Evolutionary conservation across 2,888 invertebrate genomes (phyloP).

Genomic region (Agrypnus murinus): DNA sequence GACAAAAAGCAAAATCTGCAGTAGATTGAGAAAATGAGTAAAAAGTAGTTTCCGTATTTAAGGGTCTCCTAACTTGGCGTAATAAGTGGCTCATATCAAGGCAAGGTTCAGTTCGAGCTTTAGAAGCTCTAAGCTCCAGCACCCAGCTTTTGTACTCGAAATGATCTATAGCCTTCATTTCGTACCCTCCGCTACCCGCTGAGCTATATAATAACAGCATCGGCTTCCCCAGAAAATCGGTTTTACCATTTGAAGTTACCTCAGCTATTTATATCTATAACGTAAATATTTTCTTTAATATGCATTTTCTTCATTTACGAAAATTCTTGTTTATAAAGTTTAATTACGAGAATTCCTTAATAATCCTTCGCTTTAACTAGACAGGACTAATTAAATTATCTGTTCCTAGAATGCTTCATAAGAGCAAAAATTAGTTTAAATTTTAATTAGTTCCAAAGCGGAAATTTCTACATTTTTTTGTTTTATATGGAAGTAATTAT

Average conservation of each 20-base stretch:
- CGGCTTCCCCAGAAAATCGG: conserved; percentile 58
- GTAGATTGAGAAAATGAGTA: conserved; percentile 33
- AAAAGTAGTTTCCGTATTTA: conserved; percentile 33
- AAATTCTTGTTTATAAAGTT: too few species aligned
- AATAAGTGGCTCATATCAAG: conserved; percentile 45
- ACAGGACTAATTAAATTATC: neutral
- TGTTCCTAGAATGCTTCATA: neutral
- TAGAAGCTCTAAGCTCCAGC: conserved; percentile 48
- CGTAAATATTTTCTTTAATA: too few species aligned
- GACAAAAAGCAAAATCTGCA: too few species aligned
- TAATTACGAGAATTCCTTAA: neutral
- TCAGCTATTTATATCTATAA: neutral
- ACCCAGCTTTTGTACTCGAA: conserved; percentile 65
- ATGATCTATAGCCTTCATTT: conserved; percentile 69
- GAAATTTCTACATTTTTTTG: too few species aligned
- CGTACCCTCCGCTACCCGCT: conserved; percentile 57
- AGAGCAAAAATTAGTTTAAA: conserved; percentile 10
- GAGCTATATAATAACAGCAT: conserved; percentile 50
- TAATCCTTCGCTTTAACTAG: neutral
- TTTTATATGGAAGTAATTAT: too few species aligned
- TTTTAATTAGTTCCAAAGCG: too few species aligned
- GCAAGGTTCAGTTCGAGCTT: conserved; percentile 44
- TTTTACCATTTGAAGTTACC: conserved; percentile 51
- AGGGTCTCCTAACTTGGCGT: conserved; percentile 34
- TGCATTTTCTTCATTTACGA: too few species aligned